These are phyloP conservation scores for Valencia hispanica DNA, from an alignment of 2,797 vertebrate species.

Conservation along the genomic window DNA sequence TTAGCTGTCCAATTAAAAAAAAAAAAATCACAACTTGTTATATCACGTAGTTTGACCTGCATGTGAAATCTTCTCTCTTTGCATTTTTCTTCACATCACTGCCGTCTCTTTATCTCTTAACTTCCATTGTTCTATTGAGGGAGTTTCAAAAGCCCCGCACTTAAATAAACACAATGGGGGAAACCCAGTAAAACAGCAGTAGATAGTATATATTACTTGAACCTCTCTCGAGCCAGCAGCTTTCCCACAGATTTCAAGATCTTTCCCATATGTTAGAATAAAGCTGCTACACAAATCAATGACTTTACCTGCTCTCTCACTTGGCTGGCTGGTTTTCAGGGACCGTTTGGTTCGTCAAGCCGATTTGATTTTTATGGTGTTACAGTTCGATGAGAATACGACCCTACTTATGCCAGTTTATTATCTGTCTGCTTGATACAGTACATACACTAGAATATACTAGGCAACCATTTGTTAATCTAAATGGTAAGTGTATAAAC, in stretches of 20 bases:
- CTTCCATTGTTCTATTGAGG: conserved; percentile 59
- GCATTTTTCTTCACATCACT: conserved; percentile 1
- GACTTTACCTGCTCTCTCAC: conserved; percentile 56
- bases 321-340: conserved; percentile 34
- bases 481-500: background rate
- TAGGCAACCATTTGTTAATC: background rate
- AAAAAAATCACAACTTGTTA: background rate
- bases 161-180: conserved; percentile 57
- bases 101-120: conserved; percentile 38
- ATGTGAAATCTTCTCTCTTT: conserved; percentile 6
- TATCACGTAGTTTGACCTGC: conserved; percentile 1
- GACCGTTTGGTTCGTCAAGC: conserved; percentile 29
- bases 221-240: conserved; percentile 29
- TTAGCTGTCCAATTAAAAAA: background rate
- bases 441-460: background rate
- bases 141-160: conserved; percentile 43
- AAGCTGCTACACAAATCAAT: conserved; percentile 58
- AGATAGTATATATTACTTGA: conserved; percentile 30
- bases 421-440: conserved; percentile 18
- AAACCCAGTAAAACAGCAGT: conserved; percentile 42
- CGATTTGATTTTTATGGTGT: conserved; percentile 43
- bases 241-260: conserved; percentile 51
- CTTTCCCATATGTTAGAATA: conserved; percentile 64
- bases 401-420: conserved; percentile 8
- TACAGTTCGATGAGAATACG: conserved; percentile 41